Conservation (phyloP, 2,113 vertebrate species). For the Sarotherodon lohbergeri region DNA sequence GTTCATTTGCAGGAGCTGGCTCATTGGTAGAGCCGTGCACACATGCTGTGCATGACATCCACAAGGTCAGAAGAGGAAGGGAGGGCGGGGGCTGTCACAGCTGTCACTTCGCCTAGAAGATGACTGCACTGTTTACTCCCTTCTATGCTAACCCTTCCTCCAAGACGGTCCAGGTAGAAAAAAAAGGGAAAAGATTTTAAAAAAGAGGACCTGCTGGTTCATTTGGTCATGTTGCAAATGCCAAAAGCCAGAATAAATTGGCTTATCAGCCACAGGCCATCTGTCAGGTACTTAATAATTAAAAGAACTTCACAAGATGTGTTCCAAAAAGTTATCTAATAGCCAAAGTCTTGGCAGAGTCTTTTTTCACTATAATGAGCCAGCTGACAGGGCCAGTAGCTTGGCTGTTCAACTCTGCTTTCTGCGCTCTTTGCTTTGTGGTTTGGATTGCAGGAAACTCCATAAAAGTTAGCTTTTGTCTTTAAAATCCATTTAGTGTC, state of each 20-base stretch:
- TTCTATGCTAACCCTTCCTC: not conserved
- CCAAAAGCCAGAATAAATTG: conserved; percentile 33
- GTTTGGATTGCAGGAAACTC: not conserved
- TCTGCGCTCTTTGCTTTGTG: not conserved
- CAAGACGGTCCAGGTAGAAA: not conserved
- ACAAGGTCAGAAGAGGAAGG: conserved; percentile 19
- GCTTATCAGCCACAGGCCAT: conserved; percentile 14
- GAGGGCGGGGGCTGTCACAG: conserved; percentile 3
- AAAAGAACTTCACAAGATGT: conserved; percentile 24
- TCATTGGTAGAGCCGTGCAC: conserved; percentile 6
- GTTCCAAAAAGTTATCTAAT: conserved; percentile 33
- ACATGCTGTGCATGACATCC: not conserved
- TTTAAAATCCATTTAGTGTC: not conserved
- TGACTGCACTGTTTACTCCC: not conserved
- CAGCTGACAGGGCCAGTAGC: conserved; percentile 4
- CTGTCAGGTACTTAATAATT: conserved; percentile 42
- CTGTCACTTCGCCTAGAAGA: not conserved
- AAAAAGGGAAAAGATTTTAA: not conserved
- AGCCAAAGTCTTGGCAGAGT: conserved; percentile 17
- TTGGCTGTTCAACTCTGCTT: not conserved
- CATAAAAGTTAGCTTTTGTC: not conserved
- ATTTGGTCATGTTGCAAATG: not conserved
- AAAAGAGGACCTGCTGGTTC: not conserved
- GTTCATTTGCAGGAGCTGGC: not conserved
- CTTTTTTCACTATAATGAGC: conserved; percentile 37